These are phyloP conservation scores for Acanthopleura granulata DNA, from an alignment of 2,888 invertebrate genomes.

Conservation along the genomic window DNA sequence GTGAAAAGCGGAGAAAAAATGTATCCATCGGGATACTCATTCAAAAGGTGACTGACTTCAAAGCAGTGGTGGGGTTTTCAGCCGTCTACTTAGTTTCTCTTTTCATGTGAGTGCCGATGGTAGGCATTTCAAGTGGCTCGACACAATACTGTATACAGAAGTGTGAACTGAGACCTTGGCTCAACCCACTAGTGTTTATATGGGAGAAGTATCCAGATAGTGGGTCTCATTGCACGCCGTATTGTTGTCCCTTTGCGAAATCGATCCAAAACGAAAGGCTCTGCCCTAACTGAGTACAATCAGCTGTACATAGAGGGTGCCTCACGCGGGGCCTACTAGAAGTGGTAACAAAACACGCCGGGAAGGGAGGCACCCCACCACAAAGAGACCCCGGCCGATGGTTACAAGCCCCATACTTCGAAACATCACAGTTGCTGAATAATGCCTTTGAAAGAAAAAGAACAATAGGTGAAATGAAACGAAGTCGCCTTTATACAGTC, in stretches of 20 bases:
- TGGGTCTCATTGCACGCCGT: not conserved
- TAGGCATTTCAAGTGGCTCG: constrained; percentile 10
- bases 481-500: not conserved
- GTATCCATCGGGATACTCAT: not conserved
- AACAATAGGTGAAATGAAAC: constrained; percentile 6
- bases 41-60: constrained; percentile 2
- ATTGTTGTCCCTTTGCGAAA: constrained; percentile 10
- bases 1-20: not conserved
- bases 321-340: too few relatives aligned
- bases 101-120: not conserved
- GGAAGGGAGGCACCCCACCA: too few relatives aligned
- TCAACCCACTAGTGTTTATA: not conserved
- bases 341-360: too few relatives aligned
- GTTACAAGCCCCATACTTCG: too few relatives aligned
- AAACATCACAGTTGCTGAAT: not conserved
- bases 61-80: constrained; percentile 2
- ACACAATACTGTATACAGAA: not conserved
- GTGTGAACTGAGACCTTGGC: not conserved
- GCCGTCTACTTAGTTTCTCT: not conserved
- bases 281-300: not conserved
- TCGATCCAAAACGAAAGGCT: not conserved
- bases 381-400: too few relatives aligned
- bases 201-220: not conserved
- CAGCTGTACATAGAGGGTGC: too few relatives aligned
- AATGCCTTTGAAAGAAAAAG: not conserved